A percentile compares a stretch with the other conserved stretches of the same genome.
phyloP scores from a whole-genome alignment of 2,797 vertebrate genomes.

The Sorex maritimensis region DNA sequence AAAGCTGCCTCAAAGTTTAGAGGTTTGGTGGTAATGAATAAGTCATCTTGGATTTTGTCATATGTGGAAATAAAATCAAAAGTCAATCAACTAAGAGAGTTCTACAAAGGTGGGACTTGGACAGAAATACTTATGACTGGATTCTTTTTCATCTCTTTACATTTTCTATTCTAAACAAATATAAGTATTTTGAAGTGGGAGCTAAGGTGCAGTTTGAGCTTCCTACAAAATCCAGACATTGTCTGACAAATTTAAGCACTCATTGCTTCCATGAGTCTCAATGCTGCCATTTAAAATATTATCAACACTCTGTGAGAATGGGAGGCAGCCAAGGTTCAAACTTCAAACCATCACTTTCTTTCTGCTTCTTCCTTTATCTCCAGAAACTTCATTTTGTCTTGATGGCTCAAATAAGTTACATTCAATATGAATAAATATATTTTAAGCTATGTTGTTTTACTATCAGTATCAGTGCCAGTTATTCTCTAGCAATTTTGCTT shows the following conservation, averaged over 20 bases:
- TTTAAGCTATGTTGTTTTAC: not conserved
- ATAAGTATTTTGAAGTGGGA: not conserved
- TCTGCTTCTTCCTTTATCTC: conserved; percentile 2
- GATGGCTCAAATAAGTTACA: not conserved
- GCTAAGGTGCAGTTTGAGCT: not conserved
- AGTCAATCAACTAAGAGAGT: conserved; percentile 2
- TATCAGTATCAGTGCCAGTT: not conserved
- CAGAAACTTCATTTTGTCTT: not conserved
- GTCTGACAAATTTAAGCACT: not conserved
- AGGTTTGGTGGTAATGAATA: not conserved
- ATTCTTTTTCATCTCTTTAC: not conserved
- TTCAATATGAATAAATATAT: not conserved
- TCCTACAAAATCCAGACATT: not conserved
- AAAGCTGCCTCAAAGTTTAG: not conserved
- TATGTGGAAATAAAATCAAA: not conserved
- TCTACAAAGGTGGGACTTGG: not conserved
- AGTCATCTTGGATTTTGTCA: conserved; percentile 10
- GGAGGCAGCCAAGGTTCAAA: not conserved
- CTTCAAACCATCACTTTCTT: not conserved
- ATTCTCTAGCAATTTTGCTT: not conserved
- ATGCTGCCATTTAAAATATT: no score
- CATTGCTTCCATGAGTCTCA: not conserved
- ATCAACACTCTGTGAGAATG: not conserved
- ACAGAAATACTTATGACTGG: not conserved
- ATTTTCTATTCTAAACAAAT: conserved; percentile 17